A percentile compares a stretch with the other conserved stretches of the same genome.
Evolutionary conservation across 2,888 invertebrate genomes (phyloP).

Genomic region (Chelonus formosanus): DNA sequence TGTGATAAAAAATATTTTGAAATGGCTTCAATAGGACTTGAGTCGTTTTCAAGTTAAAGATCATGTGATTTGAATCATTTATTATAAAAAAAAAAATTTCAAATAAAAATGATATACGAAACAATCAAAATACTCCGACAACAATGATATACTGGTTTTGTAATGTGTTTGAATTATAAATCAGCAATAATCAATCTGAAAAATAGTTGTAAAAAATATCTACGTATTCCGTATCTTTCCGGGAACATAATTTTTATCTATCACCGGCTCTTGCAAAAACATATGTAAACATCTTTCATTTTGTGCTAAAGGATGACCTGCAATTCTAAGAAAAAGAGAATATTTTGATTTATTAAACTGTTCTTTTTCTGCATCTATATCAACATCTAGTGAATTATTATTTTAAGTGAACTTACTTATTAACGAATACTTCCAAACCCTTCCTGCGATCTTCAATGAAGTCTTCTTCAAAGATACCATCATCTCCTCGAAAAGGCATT

Average conservation of each 20-base stretch:
- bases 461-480: slow-evolving; percentile 99
- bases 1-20: no score
- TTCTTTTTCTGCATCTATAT: neutral
- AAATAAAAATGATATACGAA: neutral
- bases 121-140: slow-evolving; percentile 26
- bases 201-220: slow-evolving; percentile 32
- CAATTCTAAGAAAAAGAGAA: slow-evolving; percentile 74
- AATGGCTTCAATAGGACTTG: no score
- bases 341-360: neutral
- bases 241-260: slow-evolving; percentile 99
- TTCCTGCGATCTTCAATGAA: slow-evolving; percentile 99
- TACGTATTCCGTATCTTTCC: slow-evolving; percentile 98
- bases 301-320: slow-evolving; percentile 98
- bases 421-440: slow-evolving; percentile 97
- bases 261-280: slow-evolving; percentile 96
- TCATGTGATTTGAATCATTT: no score
- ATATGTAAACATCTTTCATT: slow-evolving; percentile 99
- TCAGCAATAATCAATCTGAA: slow-evolving; percentile 16
- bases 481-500: slow-evolving; percentile 97
- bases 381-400: no score
- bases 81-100: neutral
- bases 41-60: no score
- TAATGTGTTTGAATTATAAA: slow-evolving; percentile 10
- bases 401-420: slow-evolving; percentile 77
- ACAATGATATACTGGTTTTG: slow-evolving; percentile 11